These are phyloP conservation scores for Selenia dentaria DNA, from an alignment of 2,888 invertebrate genomes.

Conservation along the genomic window DNA sequence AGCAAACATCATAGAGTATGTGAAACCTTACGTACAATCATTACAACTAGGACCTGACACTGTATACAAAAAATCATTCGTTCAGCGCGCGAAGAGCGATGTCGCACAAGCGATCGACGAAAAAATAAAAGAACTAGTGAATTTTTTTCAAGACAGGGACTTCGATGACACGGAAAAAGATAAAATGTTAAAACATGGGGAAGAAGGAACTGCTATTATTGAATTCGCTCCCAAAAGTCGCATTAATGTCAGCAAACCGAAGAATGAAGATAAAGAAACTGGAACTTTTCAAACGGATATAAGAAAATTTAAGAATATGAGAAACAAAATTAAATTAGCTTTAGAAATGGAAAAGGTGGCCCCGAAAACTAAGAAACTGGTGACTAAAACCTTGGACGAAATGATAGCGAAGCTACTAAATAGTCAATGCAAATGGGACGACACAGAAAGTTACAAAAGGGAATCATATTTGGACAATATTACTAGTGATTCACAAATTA, in stretches of 20 bases:
- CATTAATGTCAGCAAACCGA: background rate
- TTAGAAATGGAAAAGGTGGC: conserved; percentile 53
- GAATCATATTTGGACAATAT: background rate
- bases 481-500: background rate
- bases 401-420: conserved; percentile 51
- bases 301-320: conserved; percentile 53
- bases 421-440: conserved; percentile 41
- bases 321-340: conserved; percentile 46
- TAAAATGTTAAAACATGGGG: conserved; percentile 34
- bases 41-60: background rate
- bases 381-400: conserved; percentile 55
- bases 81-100: background rate
- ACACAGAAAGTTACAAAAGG: background rate
- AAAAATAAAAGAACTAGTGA: conserved; percentile 48
- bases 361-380: conserved; percentile 45
- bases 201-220: conserved; percentile 57
- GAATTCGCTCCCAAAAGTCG: conserved; percentile 45
- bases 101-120: conserved; percentile 43
- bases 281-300: conserved; percentile 38
- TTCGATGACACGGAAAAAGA: conserved; percentile 14
- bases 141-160: conserved; percentile 51
- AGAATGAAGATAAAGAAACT: background rate
- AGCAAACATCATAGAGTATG: conserved; percentile 40
- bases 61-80: background rate
- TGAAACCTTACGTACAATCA: conserved; percentile 43